These are phyloP conservation scores for Scrobipalpa costella DNA, from an alignment of 2,888 invertebrate species.

Conservation along the genomic window DNA sequence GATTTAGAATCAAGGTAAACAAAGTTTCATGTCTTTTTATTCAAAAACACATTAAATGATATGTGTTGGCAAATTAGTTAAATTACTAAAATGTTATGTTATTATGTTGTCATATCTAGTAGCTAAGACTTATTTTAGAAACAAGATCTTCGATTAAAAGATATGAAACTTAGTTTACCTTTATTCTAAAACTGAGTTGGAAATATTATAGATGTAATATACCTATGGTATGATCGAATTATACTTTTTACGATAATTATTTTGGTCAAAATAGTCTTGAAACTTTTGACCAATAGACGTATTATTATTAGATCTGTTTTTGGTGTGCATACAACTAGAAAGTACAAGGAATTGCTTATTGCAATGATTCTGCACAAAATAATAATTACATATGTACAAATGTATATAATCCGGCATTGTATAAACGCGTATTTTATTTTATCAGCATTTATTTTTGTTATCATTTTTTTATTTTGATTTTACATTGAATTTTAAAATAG, in stretches of 20 bases:
- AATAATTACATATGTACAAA: constrained; percentile 23
- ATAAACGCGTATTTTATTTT: constrained; percentile 45
- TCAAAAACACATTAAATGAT: no score
- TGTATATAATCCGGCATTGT: constrained; percentile 61
- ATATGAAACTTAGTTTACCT: no score
- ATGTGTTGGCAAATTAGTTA: no score
- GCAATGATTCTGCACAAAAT: constrained; percentile 42
- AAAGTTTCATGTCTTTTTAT: no score
- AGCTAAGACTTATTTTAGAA: no score
- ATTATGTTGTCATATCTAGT: no score
- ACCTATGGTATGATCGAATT: constrained; percentile 17
- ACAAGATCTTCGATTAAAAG: no score
- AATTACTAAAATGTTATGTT: no score
- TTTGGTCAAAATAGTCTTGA: neutral
- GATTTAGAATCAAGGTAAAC: no score
- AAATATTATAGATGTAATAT: constrained; percentile 13
- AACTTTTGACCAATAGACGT: constrained; percentile 13
- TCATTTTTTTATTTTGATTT: constrained; percentile 49
- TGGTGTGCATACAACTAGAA: constrained; percentile 13
- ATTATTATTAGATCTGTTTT: constrained; percentile 16
- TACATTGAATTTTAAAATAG: constrained; percentile 68
- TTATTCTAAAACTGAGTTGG: no score
- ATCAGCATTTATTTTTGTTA: constrained; percentile 50
- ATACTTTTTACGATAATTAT: neutral
- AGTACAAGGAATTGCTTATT: constrained; percentile 23